These are phyloP conservation scores for Lophochroa leadbeateri DNA, from an alignment of 2,113 vertebrate genomes.

Conservation along the genomic window DNA sequence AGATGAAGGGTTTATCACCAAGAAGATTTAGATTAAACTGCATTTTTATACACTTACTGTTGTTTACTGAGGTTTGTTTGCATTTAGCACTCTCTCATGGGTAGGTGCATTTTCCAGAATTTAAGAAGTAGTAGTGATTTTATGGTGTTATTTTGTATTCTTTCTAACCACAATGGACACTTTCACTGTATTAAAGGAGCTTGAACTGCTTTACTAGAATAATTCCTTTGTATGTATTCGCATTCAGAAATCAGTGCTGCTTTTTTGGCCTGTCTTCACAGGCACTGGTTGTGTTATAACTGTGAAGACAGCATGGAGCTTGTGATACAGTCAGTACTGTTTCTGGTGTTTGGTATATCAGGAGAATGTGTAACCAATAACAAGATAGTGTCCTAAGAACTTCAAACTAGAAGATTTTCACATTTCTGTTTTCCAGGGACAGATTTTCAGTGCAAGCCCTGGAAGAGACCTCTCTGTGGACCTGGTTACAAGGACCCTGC, in stretches of 20 bases:
- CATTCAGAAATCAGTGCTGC: background rate
- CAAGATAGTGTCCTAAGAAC: background rate
- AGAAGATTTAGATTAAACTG: slow-evolving; percentile 15
- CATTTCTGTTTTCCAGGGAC: background rate
- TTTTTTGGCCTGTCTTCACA: background rate
- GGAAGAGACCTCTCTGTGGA: background rate
- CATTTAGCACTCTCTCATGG: background rate
- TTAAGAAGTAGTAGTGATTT: background rate
- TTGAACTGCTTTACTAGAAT: background rate
- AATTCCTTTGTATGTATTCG: background rate
- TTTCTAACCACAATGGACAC: background rate
- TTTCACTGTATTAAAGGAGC: background rate
- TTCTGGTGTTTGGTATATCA: background rate
- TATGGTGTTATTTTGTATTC: background rate
- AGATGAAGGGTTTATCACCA: background rate
- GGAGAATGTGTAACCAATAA: background rate
- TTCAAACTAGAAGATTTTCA: background rate
- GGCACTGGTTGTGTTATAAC: background rate
- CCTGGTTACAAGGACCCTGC: background rate
- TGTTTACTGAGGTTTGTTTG: slow-evolving; percentile 34
- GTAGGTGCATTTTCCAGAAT: background rate
- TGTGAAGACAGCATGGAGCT: background rate
- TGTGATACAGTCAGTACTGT: background rate
- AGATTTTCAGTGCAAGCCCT: background rate
- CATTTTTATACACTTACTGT: slow-evolving; percentile 3